Percentiles rank a stretch among this genome's conserved stretches.
phyloP scores from a whole-genome alignment of 2,888 invertebrate species.

The Uloborus plumipes region DNA sequence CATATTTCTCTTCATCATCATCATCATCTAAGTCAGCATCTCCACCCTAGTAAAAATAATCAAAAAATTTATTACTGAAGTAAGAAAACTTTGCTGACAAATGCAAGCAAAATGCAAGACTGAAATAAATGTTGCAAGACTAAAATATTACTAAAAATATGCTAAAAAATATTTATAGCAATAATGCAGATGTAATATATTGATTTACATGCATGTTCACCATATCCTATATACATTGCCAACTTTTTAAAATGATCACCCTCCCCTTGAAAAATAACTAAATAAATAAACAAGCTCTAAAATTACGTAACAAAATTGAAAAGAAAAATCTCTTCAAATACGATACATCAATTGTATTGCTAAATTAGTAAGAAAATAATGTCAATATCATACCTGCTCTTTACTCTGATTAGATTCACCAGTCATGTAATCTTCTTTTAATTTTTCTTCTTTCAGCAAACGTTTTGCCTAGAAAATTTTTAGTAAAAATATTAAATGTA shows the following conservation, averaged over 20 bases:
- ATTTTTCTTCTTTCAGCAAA: slow-evolving; percentile 88
- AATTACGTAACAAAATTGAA: no score
- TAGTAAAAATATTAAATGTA: background rate
- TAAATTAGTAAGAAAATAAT: slow-evolving; percentile 39
- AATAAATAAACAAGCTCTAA: no score
- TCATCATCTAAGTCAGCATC: slow-evolving; percentile 75
- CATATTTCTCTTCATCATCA: slow-evolving; percentile 81
- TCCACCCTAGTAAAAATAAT: slow-evolving; percentile 37
- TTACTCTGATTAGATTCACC: slow-evolving; percentile 68
- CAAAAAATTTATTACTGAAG: background rate
- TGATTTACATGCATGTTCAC: no score
- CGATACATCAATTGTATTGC: no score
- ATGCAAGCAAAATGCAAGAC: background rate
- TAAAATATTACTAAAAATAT: background rate
- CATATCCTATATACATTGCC: no score
- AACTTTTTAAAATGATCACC: no score
- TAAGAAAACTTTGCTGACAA: background rate
- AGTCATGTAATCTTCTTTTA: slow-evolving; percentile 75
- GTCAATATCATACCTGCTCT: slow-evolving; percentile 63
- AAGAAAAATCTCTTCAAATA: no score
- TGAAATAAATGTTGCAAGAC: background rate
- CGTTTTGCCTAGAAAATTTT: slow-evolving; percentile 79
- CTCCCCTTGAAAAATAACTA: no score
- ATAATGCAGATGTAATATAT: background rate
- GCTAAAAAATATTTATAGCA: background rate